Conservation (phyloP, 2,888 invertebrate species). For the Dorcus parallelipipedus region DNA sequence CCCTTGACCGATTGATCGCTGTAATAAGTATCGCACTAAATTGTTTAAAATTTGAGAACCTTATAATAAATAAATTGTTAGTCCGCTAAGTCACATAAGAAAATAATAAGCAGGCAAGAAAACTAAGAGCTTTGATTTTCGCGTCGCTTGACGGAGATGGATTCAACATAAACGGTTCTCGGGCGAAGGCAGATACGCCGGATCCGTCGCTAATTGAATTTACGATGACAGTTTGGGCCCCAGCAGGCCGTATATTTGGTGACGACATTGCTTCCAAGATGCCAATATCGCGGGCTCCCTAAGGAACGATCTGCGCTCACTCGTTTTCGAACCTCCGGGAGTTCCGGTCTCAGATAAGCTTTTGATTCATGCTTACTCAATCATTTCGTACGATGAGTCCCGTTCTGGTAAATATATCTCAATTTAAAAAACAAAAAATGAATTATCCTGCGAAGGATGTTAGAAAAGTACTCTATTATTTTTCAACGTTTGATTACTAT, state of each 20-base stretch:
- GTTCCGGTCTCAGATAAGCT: constrained; percentile 18
- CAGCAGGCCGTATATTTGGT: constrained; percentile 49
- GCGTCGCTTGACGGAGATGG: constrained; percentile 4
- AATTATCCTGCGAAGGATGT: too few relatives aligned
- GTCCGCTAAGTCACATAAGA: too few relatives aligned
- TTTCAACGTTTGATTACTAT: too few relatives aligned
- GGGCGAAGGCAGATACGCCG: constrained; percentile 18
- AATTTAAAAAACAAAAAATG: not conserved
- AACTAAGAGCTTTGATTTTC: not conserved
- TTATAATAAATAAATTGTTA: too few relatives aligned
- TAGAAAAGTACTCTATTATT: too few relatives aligned
- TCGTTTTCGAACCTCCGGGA: constrained; percentile 27
- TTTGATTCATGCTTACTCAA: constrained; percentile 27
- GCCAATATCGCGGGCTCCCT: constrained; percentile 46
- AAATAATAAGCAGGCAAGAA: not conserved
- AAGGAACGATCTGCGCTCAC: constrained; percentile 43
- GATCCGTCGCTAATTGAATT: constrained; percentile 48
- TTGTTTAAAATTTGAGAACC: too few relatives aligned
- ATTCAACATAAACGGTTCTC: constrained; percentile 7
- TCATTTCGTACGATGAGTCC: constrained; percentile 19
- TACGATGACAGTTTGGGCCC: constrained; percentile 48
- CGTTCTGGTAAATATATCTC: not conserved
- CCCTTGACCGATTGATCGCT: too few relatives aligned
- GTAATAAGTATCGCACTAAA: too few relatives aligned
- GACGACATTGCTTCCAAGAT: constrained; percentile 47